Base-by-base conservation (phyloP, 2,888 invertebrate species). In the Spisula solida region DNA sequence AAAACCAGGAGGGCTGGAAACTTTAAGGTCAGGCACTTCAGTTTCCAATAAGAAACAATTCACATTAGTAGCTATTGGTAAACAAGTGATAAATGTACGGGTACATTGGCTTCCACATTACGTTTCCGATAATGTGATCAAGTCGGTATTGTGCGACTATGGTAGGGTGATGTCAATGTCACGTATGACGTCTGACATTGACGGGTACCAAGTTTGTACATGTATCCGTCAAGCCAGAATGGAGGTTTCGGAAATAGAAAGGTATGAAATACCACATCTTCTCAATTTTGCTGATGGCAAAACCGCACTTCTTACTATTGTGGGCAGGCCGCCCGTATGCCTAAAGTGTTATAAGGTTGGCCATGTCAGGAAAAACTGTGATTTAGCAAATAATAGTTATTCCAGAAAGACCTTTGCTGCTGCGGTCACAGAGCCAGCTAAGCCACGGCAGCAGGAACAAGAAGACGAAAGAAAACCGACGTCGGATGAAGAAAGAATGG, bases 241-340 rank as follows among this genome's bases (percentile, higher is more conserved):
- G 12, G 82, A 82, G 25, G 82, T 82, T 4, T n/a, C 31, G 10
- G 34, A 82, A 20, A 31, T 60, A 2, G 25, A 34, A 41, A 34
- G 25, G 20, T 4, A 0, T 10, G 16, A 66, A 0, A 34, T 82
- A 16, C 82, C 55, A 1, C 82, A 66, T n/a, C 66, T 82, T 0
- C 0, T 82, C 14, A 34, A 47, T 1, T 82, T 82, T 41, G 66
- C 5, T 0, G 31, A 47, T 18, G 82, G 82, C 2, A 82, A 12
- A 2, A 6, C 29, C 1, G 60, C 41, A 1, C 34, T 82, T 0
- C 14, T 82, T 34, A 82, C 82, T 2, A 41, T 60, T 16, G 6
- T 20, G 1, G 82, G 60, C 18, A 56, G 82, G 20, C 82, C 82
- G 56, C 82, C 82, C 18, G 14, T 82, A 10, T 82, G 82, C n/a